Evolutionary conservation across 1,140 invertebrate genomes (phyloP).

Genomic region (Anoplolepis gracilipes): DNA sequence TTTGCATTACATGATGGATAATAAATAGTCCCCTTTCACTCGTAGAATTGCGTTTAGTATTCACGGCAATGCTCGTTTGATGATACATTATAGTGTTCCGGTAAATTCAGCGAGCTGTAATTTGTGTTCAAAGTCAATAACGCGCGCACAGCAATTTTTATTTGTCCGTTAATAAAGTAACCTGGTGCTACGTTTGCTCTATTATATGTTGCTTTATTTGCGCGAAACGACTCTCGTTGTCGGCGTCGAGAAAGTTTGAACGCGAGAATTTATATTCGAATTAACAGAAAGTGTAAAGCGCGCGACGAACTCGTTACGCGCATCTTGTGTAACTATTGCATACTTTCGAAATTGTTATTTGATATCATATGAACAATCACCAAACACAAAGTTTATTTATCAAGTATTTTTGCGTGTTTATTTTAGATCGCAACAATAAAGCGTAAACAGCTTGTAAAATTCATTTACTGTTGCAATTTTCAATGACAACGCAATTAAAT

Average conservation of each 20-base stretch:
- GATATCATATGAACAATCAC: background rate
- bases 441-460: slow-evolving; percentile 32
- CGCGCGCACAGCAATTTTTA: slow-evolving; percentile 32
- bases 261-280: slow-evolving; percentile 9
- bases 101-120: slow-evolving; percentile 40
- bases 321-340: slow-evolving; percentile 12
- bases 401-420: background rate
- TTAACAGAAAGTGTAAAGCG: slow-evolving; percentile 1
- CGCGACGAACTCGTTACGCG: background rate
- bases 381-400: background rate
- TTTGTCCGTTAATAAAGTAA: slow-evolving; percentile 2
- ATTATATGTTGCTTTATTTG: background rate
- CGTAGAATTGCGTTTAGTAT: slow-evolving; percentile 32
- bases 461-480: slow-evolving; percentile 2
- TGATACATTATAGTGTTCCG: slow-evolving; percentile 22
- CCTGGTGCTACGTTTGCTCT: background rate
- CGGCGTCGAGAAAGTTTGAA: slow-evolving; percentile 21
- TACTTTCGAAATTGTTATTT: slow-evolving; percentile 14
- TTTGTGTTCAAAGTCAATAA: slow-evolving; percentile 54
- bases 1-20: slow-evolving; percentile 37
- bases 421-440: background rate
- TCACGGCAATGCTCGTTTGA: slow-evolving; percentile 22
- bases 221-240: slow-evolving; percentile 16
- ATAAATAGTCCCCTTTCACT: slow-evolving; percentile 44
- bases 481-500: slow-evolving; percentile 24